These are phyloP conservation scores for Pogonophryne albipinna DNA, from an alignment of 2,797 vertebrate species.

Conservation along the genomic window DNA sequence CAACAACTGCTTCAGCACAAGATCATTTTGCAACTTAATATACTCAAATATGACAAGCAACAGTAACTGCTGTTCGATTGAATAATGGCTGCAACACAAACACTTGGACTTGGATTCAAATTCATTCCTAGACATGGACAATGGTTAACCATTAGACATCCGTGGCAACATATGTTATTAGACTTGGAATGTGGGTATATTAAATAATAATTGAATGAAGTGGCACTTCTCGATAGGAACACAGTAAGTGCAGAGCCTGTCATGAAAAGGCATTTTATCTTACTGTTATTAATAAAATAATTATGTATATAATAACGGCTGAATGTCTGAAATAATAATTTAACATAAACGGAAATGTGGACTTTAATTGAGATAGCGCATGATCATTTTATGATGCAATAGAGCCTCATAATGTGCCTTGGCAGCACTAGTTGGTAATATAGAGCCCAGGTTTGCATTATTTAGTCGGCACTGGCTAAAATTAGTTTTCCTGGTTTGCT, in stretches of 20 bases:
- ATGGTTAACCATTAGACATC: not conserved
- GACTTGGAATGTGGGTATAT: not conserved
- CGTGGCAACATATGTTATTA: not conserved
- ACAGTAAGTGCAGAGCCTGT: too few relatives aligned
- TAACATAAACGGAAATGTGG: too few relatives aligned
- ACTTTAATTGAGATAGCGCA: not conserved
- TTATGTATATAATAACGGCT: too few relatives aligned
- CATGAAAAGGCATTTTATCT: too few relatives aligned
- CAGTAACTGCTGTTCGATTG: not conserved
- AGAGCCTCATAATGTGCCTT: not conserved
- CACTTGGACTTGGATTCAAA: not conserved
- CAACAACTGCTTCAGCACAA: constrained; percentile 2
- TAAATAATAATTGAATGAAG: not conserved
- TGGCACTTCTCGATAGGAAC: too few relatives aligned
- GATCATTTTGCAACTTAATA: not conserved
- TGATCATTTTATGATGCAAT: constrained; percentile 5
- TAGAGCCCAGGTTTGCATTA: constrained; percentile 34
- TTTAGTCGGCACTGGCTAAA: constrained; percentile 31
- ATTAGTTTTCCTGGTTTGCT: constrained; percentile 62
- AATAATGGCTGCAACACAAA: constrained; percentile 4
- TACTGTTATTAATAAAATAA: too few relatives aligned
- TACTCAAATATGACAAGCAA: not conserved
- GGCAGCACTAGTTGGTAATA: constrained; percentile 37
- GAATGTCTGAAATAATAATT: too few relatives aligned
- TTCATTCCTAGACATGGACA: not conserved